phyloP scores from a whole-genome alignment of 2,113 vertebrate species.

The Mesocricetus auratus region DNA sequence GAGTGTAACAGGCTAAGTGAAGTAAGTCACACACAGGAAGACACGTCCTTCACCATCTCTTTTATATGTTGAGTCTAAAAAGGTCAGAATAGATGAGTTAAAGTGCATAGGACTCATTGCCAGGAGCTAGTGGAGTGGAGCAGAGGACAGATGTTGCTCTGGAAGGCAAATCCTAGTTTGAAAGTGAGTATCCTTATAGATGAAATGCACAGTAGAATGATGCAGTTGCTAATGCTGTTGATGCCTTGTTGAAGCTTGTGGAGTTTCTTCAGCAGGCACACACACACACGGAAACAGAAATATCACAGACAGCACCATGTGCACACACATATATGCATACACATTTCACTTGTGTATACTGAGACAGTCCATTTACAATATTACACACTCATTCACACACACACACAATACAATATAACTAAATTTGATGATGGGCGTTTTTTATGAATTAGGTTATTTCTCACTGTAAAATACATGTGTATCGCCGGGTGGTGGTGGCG shows the following conservation, averaged over 20 bases:
- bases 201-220: not conserved
- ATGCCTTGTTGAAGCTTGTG: not conserved
- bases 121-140: rapidly evolving
- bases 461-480: not conserved
- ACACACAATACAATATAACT: not conserved
- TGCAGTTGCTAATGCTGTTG: not conserved
- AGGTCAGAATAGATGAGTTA: not conserved
- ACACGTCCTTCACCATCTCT: not conserved
- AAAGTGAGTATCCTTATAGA: not conserved
- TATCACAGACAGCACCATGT: not conserved
- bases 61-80: not conserved
- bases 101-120: not conserved
- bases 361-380: not conserved
- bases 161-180: not conserved
- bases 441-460: not conserved
- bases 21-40: not conserved
- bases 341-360: not conserved
- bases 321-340: not conserved
- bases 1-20: not conserved
- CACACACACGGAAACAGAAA: not conserved
- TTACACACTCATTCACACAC: not conserved
- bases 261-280: not conserved
- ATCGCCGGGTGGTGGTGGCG: no score
- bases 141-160: not conserved
- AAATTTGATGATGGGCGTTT: not conserved